Evolutionary conservation across 1,140 invertebrate genomes (phyloP).

Genomic region (Calliphora vicina): DNA sequence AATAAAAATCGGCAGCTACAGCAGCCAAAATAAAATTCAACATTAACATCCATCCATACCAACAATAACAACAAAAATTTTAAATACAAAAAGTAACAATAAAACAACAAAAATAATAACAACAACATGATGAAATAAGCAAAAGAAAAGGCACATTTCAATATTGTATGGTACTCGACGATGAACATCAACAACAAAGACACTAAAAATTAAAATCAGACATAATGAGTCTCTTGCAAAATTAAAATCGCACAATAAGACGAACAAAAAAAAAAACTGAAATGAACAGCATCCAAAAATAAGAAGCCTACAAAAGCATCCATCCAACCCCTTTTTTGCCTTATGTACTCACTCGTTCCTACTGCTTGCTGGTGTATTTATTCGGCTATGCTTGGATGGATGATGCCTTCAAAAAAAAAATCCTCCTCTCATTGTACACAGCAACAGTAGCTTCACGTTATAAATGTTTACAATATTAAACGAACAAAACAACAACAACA

Average conservation of each 20-base stretch:
- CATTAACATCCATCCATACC: background rate
- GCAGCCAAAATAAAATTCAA: constrained; percentile 18
- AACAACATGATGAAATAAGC: background rate
- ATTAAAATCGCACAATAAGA: constrained; percentile 22
- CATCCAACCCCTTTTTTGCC: background rate
- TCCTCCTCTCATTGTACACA: background rate
- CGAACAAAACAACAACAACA: background rate
- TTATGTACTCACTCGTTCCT: background rate
- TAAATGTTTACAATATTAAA: constrained; percentile 7
- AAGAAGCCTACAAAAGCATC: background rate
- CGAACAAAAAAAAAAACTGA: background rate
- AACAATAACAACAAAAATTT: background rate
- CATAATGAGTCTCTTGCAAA: constrained; percentile 33
- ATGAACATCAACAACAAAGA: background rate
- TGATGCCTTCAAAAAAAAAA: background rate
- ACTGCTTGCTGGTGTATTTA: no score
- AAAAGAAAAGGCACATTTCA: constrained; percentile 1
- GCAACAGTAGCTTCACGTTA: constrained; percentile 3
- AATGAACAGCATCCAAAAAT: background rate
- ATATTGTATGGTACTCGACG: background rate
- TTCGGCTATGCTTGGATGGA: background rate
- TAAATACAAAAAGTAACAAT: background rate
- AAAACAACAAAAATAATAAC: background rate
- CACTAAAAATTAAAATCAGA: constrained; percentile 35
- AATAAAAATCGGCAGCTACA: background rate